Evolutionary conservation across 2,797 vertebrate species (phyloP).

Genomic region (Cercopithecus mitis): DNA sequence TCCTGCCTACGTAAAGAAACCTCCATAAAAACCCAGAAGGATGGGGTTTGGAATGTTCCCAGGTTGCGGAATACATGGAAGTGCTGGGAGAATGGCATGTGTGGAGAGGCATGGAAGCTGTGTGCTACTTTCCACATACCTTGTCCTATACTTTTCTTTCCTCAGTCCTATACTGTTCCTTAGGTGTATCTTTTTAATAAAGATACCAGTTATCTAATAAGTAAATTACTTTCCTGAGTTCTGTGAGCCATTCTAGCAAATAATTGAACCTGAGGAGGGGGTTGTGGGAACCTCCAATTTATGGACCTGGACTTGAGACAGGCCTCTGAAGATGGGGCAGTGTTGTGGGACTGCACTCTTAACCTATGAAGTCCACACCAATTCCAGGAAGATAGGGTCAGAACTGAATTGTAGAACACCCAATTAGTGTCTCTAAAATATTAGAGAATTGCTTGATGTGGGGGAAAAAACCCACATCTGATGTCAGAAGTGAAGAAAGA

Average conservation of each 20-base stretch:
- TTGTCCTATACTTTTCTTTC: no score
- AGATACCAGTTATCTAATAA: neutral
- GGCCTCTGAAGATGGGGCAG: neutral
- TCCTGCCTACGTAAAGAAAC: neutral
- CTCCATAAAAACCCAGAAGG: neutral
- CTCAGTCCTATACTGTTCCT: neutral
- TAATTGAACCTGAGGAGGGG: neutral
- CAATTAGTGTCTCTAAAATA: neutral
- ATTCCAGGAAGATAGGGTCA: neutral
- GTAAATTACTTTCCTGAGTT: neutral
- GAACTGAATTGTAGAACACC: neutral
- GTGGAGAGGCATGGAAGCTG: neutral
- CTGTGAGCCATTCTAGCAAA: neutral
- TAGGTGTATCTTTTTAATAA: neutral
- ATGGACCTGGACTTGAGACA: neutral
- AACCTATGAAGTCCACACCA: neutral
- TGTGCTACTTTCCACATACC: rapidly evolving
- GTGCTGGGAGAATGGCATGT: no score
- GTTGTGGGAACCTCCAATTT: neutral
- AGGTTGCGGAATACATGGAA: neutral
- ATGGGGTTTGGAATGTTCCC: neutral
- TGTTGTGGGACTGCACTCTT: neutral
- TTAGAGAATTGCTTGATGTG: neutral
- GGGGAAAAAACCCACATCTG: neutral
- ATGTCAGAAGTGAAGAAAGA: neutral